Evolutionary conservation across 2,888 invertebrate species (phyloP), one percentile per base, ranked within the genome.

Genomic region (Drosophila nr. medialis): DNA sequence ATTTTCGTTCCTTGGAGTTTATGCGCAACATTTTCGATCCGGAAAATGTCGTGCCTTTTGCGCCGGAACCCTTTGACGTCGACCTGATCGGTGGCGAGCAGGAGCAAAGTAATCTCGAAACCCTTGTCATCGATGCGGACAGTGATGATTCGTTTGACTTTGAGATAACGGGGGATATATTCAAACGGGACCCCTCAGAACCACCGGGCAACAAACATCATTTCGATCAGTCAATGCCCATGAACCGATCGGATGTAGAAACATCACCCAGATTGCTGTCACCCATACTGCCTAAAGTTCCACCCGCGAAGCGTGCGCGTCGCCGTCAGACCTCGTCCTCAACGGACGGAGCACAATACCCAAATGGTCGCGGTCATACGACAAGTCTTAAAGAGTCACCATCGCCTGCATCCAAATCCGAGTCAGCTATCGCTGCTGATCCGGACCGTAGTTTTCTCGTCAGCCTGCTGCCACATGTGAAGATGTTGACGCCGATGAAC

Each of bases 91-190:
- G 30, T 10, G 4, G 30, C 1, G 59, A 64, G 1, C 40, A 59
- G n/a, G 67, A 72, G 0, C 18, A 59, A 1, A 45, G 36, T 5
- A 54, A 42, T 1, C 40, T 86, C 48, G 76, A 81, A 18, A 81
- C 77, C 32, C 81, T 88, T 11, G 32, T 71, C 8, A 77, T 89
- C 7, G 88, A 87, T 45, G 48, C 81, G 15, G 86, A 87, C 15
- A 76, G 77, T 36, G 90, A 88, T 34, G 83, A 88, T 56, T 86
- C 83, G 0, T 75, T 79, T 54, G 90, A 80, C 11, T 87, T 90
- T 53, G 86, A 90, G 15, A 75, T 87, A 11, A 77, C 90, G 53
- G 80, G 75, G 0, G 86, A 86, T 32, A 88, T 90, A 36, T 86
- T 90, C 13, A 77, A 86, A 40, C 72, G 72, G 5, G 72, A 73